phyloP scores from a whole-genome alignment of 2,797 vertebrate genomes.

The Oryzias sinensis region DNA sequence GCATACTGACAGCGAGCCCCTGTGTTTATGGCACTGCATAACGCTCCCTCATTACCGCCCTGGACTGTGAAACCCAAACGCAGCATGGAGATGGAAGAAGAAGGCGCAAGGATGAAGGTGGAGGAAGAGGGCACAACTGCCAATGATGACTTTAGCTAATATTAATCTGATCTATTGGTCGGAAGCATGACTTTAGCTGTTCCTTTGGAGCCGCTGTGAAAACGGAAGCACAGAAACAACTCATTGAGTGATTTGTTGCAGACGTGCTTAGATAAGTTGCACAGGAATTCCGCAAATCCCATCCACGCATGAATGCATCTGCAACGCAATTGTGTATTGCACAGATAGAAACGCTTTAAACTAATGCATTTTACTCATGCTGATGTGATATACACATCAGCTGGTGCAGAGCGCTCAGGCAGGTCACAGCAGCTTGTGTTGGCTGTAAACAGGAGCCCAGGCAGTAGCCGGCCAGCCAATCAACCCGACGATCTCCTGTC shows the following conservation, averaged over 20 bases:
- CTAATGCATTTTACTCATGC: constrained; percentile 8
- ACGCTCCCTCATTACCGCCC: constrained; percentile 93
- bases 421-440: constrained; percentile 75
- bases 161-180: constrained; percentile 91
- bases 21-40: constrained; percentile 93
- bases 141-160: constrained; percentile 89
- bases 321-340: background rate
- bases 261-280: constrained; percentile 1
- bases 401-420: constrained; percentile 39
- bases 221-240: constrained; percentile 31
- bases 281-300: background rate
- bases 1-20: constrained; percentile 91
- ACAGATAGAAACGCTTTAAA: background rate
- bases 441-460: constrained; percentile 74
- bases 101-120: constrained; percentile 19
- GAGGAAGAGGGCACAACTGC: constrained; percentile 81
- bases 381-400: constrained; percentile 44
- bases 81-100: constrained; percentile 44
- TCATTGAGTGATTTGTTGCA: constrained; percentile 25
- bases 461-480: constrained; percentile 70
- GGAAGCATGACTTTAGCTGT: constrained; percentile 83
- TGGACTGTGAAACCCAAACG: constrained; percentile 79
- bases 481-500: constrained; percentile 74
- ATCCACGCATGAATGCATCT: background rate
- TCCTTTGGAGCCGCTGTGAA: constrained; percentile 51